Evolutionary conservation across 2,888 invertebrate species (phyloP), one percentile per base, ranked within the genome.

Genomic region (Clostera curtula): DNA sequence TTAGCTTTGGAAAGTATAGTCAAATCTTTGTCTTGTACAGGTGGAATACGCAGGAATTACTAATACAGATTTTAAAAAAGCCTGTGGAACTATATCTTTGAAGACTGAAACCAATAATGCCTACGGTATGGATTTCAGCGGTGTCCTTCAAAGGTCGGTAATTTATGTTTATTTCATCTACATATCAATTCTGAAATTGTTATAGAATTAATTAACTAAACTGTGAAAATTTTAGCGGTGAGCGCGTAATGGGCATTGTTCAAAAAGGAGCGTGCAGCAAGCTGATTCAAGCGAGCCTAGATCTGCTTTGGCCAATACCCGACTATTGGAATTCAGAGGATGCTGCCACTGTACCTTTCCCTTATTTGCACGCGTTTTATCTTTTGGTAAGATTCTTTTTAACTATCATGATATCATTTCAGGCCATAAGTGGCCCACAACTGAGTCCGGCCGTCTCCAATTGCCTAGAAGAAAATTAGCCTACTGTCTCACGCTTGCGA

Each of bases 291-390:
- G 84, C 84, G 4, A 83, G 88, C 41, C 53, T 58, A 1, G 54
- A 73, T 18, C 57, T 87, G 20, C 40, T 64, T 1, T 93, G 91
- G 92, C 75, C 86, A 6, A 74, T 93, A 2, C 91, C 93, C 0
- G 77, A 86, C 1, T 49, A 75, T 3, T 92, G 90, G 90, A 82
- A 84, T 2, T 57, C 91, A 10, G 86, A 89, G 57, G 90, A 93
- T 36, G 91, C 88, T 2, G 88, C 89, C 3, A 88, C 90, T 1
- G 82, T 90, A 1, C 91, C 91, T 1, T 87, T 90, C 23, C 90
- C 89, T 1, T 91, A 90, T 45, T 68, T 67, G 15, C 82, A 87
- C 0, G 75, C 74, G 1, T 77, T 24, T 19, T 34, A 34, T 17
- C 19, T 24, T 11, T 15, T 24, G 15, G 24, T 24, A 8, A 16